Base-by-base conservation (phyloP, 2,888 invertebrate genomes). In the Cinara cedri region DNA sequence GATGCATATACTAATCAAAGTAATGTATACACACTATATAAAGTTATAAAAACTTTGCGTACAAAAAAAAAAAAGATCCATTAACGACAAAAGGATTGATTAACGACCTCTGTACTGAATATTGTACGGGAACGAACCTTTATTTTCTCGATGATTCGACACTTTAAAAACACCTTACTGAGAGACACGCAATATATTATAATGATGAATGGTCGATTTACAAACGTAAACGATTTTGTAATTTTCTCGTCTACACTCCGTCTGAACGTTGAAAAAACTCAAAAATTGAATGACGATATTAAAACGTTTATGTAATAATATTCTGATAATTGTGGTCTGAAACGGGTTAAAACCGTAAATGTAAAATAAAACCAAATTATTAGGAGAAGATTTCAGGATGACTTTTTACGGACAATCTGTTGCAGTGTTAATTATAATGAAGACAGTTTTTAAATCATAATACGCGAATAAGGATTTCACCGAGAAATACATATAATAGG, bases 121-220 rank as follows among this genome's bases (percentile, higher is more conserved):
- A 49, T 44, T 24, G 21, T 42, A 34, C 34, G 49, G 19, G 60
- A 72, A 72, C 19, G 26, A 49, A 72, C 14, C n/a, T 11, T 72
- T 72, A n/a, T 44, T 24, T 60, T 26, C 46, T 19, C 26, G 19
- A 72, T 19, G 34, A 72, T 62, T 62, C 34, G 13, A 62, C 26
- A 21, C n/a, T 49, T 72, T 51, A 51, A 46, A 60, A 26, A 72
- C 46, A 14, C 8, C 70, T 70, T 42, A 46, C 65, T 9, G 1
- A 3, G 14, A 11, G 34, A n/a, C 21, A 1, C 16, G 11, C 26
- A 57, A 21, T 49, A n/a, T 16, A 16, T 19, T n/a, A 21, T 6
- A 60, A 9, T 49, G 26, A 62, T 21, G 19, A 46, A 72, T 49
- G n/a, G 72, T 34, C 24, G 26, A 34, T 62, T 60, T 14, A 62